Evolutionary conservation across 1,140 invertebrate species (phyloP).

Genomic region (Papilio aristodemus): DNA sequence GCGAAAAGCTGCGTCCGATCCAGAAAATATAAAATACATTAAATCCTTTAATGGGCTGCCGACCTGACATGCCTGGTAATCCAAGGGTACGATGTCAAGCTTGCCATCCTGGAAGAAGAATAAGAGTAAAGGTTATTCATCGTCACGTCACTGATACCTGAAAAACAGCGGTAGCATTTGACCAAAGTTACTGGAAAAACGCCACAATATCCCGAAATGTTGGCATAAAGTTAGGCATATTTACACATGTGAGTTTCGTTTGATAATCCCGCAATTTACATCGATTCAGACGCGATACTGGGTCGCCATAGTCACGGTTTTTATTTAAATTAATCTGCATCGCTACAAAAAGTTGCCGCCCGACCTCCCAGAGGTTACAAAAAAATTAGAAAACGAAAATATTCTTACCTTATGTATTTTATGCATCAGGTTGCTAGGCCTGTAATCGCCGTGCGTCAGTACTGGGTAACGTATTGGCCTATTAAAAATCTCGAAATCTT

Average conservation of each 20-base stretch:
- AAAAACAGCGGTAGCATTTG: too few species aligned
- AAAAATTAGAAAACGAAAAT: constrained; percentile 8
- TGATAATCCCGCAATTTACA: too few species aligned
- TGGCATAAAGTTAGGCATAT: too few species aligned
- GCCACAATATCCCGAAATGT: too few species aligned
- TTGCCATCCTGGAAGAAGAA: constrained; percentile 52
- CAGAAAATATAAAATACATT: constrained; percentile 75
- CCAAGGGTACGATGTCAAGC: constrained; percentile 68
- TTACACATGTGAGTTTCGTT: too few species aligned
- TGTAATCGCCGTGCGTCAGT: constrained; percentile 54
- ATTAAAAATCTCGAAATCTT: constrained; percentile 32
- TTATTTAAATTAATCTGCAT: too few species aligned
- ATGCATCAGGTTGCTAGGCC: constrained; percentile 54
- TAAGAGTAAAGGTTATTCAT: background rate
- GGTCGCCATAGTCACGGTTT: too few species aligned
- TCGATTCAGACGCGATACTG: too few species aligned
- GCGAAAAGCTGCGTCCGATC: constrained; percentile 64
- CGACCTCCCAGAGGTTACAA: too few species aligned
- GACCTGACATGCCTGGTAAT: constrained; percentile 78
- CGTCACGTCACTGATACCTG: background rate
- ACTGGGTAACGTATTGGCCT: constrained; percentile 37
- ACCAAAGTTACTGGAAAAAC: too few species aligned
- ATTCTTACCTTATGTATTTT: constrained; percentile 44
- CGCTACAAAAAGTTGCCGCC: too few species aligned
- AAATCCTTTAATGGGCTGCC: constrained; percentile 76